Evolutionary conservation across 2,888 invertebrate genomes (phyloP).

Genomic region (Argyresthia goedartella): DNA sequence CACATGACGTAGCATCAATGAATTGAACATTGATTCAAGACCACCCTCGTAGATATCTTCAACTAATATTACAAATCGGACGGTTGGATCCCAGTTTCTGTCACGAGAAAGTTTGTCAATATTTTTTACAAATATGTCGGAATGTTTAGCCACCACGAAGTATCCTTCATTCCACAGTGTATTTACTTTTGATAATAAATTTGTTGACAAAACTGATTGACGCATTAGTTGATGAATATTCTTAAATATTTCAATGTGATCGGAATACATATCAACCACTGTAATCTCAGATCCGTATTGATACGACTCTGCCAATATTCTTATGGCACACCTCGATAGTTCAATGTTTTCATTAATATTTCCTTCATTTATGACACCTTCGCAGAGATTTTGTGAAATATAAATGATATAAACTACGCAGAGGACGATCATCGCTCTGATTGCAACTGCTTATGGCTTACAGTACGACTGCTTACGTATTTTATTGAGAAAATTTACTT

Average conservation of each 20-base stretch:
- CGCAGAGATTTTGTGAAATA: background rate
- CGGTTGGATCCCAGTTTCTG: background rate
- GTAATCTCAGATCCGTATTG: slow-evolving; percentile 7
- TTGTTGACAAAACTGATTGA: slow-evolving; percentile 8
- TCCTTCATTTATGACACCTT: background rate
- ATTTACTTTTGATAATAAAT: background rate
- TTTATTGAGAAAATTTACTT: no score
- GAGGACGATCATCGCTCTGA: background rate
- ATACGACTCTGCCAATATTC: slow-evolving; percentile 10
- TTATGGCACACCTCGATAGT: background rate
- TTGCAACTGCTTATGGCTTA: background rate
- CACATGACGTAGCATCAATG: background rate
- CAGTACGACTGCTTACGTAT: background rate
- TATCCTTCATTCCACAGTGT: background rate
- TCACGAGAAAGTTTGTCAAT: background rate
- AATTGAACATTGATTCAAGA: background rate
- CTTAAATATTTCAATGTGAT: slow-evolving; percentile 10
- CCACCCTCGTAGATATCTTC: background rate
- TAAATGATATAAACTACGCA: background rate
- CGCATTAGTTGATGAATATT: slow-evolving; percentile 6
- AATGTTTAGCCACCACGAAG: background rate
- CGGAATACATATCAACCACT: slow-evolving; percentile 10
- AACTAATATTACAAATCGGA: background rate
- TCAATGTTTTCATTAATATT: background rate
- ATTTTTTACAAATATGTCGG: background rate